Evolutionary conservation across 1,140 invertebrate genomes (phyloP).

Genomic region (Tyrophagus putrescentiae): DNA sequence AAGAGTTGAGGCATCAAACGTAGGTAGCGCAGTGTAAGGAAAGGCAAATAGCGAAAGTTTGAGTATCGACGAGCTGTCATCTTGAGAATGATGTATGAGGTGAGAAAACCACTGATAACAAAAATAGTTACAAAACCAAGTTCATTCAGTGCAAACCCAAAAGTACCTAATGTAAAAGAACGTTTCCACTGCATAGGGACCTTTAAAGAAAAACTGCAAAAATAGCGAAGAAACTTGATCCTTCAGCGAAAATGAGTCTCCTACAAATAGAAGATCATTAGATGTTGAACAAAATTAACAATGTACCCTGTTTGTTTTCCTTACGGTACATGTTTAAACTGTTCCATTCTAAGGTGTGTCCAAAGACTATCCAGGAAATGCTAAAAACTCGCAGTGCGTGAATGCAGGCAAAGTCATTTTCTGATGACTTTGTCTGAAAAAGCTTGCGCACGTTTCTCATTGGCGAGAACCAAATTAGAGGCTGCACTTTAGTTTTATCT

Average conservation of each 20-base stretch:
- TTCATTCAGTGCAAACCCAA: not conserved
- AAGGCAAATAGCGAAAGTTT: not conserved
- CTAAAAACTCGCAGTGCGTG: slow-evolving; percentile 59
- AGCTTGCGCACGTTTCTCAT: not conserved
- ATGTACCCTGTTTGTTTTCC: no score
- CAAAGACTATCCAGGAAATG: slow-evolving; percentile 34
- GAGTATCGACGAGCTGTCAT: not conserved
- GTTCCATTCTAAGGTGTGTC: not conserved
- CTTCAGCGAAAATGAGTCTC: no score
- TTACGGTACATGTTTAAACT: not conserved
- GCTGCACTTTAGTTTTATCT: not conserved
- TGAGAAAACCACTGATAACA: not conserved
- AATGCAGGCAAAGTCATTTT: not conserved
- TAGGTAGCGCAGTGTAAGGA: not conserved
- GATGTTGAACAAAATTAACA: no score
- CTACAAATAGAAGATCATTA: no score
- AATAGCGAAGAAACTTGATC: not conserved
- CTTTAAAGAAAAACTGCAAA: not conserved
- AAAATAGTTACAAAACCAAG: no score
- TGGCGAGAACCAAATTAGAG: not conserved
- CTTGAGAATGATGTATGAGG: not conserved
- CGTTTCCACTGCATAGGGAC: not conserved
- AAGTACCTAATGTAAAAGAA: not conserved
- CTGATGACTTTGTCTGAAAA: not conserved
- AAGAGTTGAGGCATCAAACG: slow-evolving; percentile 8